Base-by-base conservation (phyloP, 2,888 invertebrate species). In the Meandrusa payeni region DNA sequence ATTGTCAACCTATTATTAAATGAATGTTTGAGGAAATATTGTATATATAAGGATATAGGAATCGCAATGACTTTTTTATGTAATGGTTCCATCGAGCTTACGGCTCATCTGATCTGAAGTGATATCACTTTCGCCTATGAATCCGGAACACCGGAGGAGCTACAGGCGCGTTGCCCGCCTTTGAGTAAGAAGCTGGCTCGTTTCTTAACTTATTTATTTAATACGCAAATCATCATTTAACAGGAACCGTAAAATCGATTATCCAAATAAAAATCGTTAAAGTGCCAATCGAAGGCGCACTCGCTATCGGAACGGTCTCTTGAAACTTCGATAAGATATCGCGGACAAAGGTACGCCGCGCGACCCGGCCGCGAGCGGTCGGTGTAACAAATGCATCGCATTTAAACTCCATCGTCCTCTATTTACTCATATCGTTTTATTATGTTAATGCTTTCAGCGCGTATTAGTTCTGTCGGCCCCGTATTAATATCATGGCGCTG, bases 401-500 rank as follows among this genome's bases (percentile, higher is more conserved):
- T 48, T 50, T 42, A 46, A 41, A 50, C 34, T 38, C 31, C 29
- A 36, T 48, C 41, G 27, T 39, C 17, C 20, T 28, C 45, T 34
- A 34, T 43, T 37, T 32, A 32, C 32, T 39, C 42, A 43, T 45
- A 51, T 47, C 45, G 52, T 55, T 55, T 51, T 57, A 57, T 53
- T 55, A 59, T 55, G 57, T 52, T 49, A 59, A 59, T 57, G 51
- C 44, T 54, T 52, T 52, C 46, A 51, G 24, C 42, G 31, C 49
- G 51, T 54, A 55, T 57, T 52, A 55, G 53, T 57, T 57, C 55
- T 57, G 54, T 57, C 52, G 53, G 49, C 24, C 36, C 43, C 51
- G 52, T 52, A 58, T 57, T 56, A 56, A 51, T 56, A 55, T 52
- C 48, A 26, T 29, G 53, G 54, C 50, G 52, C 55, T 53, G 51